Base-by-base conservation (phyloP, 2,113 vertebrate genomes). In the Actenoides lindsayi region DNA sequence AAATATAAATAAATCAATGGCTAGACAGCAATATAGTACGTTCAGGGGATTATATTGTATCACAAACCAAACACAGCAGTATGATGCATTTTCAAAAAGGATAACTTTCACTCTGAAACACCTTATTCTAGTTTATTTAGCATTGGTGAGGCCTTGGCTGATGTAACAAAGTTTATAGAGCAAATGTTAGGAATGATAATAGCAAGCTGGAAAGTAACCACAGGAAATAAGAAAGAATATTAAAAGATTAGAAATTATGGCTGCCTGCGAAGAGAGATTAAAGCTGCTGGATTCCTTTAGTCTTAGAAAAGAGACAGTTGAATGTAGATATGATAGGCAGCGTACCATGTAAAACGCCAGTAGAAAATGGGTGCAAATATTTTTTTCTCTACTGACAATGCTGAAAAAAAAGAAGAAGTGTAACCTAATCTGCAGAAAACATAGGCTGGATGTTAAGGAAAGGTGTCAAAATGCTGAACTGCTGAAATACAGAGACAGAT, bases 181-280 rank as follows among this genome's bases (percentile, higher is more conserved):
- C 24, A 63, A 91, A 33, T 30, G 15, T 50, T 84, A n/a, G 6
- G 23, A 91, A 68, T 62, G 0, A 83, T 78, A 85, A 71, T 42
- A 59, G n/a, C 11, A 64, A 89, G 15, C 30, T 89, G 39, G 30
- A 93, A 63, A 42, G 35, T 82, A 87, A 60, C 17, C 33, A 56
- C 5, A 19, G 17, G 39, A 94, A 89, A 74, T 21, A 82, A 78
- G 41, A 74, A 81, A 71, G 15, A 82, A 78, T 33, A 27, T 4
- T 68, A 79, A 71, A 89, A 91, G 57, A 46, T 67, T 75, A 54
- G 11, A 82, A 94, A 75, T 25, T 71, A 89, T 35, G 11, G 30
- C 35, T 75, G 21, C 8, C 42, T 87, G 65, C 5, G 4, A 87
- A 71, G 37, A 60, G 84, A 79, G 56, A 67, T 79, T 87, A 89